These are phyloP conservation scores for Polydrusus pterygomalis DNA, from an alignment of 2,888 invertebrate genomes.

Conservation along the genomic window DNA sequence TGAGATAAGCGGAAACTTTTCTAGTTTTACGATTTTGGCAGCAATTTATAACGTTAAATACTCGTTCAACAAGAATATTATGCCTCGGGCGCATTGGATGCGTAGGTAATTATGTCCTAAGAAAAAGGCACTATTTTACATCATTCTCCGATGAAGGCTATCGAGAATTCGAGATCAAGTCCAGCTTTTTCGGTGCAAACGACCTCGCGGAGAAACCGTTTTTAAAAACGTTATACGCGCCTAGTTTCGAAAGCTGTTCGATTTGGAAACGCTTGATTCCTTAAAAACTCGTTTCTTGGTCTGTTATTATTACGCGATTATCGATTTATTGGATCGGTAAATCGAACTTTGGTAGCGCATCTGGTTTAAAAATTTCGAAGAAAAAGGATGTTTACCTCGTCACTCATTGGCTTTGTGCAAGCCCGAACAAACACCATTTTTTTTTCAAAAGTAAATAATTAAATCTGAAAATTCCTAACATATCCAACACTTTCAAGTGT, in stretches of 20 bases:
- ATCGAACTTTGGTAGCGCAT: slow-evolving; percentile 25
- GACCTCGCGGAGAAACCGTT: slow-evolving; percentile 35
- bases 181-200: slow-evolving; percentile 15
- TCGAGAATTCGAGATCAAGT: background rate
- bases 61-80: too few species aligned
- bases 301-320: slow-evolving; percentile 33
- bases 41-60: too few species aligned
- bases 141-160: too few species aligned
- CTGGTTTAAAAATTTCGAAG: background rate
- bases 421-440: too few species aligned
- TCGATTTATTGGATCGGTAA: slow-evolving; percentile 28
- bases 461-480: too few species aligned
- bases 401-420: too few species aligned
- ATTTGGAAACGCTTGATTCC: slow-evolving; percentile 27
- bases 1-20: too few species aligned
- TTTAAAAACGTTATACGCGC: slow-evolving; percentile 36
- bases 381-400: background rate
- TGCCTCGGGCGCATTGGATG: too few species aligned
- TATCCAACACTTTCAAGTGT: too few species aligned
- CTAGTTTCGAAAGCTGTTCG: slow-evolving; percentile 34
- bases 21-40: too few species aligned
- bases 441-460: too few species aligned
- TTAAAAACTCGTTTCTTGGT: slow-evolving; percentile 31
- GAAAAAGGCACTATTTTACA: background rate
- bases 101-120: too few species aligned